phyloP scores from a whole-genome alignment of 2,888 invertebrate genomes.

The Andrena bucephala region DNA sequence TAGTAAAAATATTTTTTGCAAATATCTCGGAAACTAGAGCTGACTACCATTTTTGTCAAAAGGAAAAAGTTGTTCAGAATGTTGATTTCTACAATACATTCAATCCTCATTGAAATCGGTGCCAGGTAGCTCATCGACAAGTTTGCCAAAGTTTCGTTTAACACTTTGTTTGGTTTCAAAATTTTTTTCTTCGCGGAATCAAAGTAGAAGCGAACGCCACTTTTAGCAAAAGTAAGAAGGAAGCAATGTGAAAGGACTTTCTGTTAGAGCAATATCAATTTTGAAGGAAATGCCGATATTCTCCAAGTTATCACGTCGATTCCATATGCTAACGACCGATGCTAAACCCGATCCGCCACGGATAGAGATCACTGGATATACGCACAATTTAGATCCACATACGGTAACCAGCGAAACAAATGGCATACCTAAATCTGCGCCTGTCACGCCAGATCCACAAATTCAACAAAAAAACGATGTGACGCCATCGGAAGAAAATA shows the following conservation, averaged over 20 bases:
- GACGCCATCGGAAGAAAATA: conserved; percentile 28
- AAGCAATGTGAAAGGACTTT: background rate
- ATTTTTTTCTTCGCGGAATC: too few relatives aligned
- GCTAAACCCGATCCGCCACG: conserved; percentile 86
- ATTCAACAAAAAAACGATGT: background rate
- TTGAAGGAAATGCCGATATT: conserved; percentile 73
- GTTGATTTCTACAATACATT: too few relatives aligned
- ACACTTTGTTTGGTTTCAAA: too few relatives aligned
- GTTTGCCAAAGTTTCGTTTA: too few relatives aligned
- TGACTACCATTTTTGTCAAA: too few relatives aligned
- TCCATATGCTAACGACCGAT: conserved; percentile 86
- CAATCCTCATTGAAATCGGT: too few relatives aligned
- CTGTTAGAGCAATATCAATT: background rate
- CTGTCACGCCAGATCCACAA: background rate
- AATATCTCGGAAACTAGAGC: too few relatives aligned
- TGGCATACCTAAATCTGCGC: background rate
- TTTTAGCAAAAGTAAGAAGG: background rate
- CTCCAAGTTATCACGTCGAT: conserved; percentile 83
- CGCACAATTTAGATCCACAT: conserved; percentile 58
- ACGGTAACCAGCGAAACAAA: background rate
- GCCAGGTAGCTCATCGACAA: too few relatives aligned
- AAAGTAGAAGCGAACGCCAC: background rate
- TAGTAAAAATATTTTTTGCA: too few relatives aligned
- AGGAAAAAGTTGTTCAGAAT: too few relatives aligned
- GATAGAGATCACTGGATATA: conserved; percentile 68